Conservation (phyloP, 2,113 vertebrate species). For the Naja naja region DNA sequence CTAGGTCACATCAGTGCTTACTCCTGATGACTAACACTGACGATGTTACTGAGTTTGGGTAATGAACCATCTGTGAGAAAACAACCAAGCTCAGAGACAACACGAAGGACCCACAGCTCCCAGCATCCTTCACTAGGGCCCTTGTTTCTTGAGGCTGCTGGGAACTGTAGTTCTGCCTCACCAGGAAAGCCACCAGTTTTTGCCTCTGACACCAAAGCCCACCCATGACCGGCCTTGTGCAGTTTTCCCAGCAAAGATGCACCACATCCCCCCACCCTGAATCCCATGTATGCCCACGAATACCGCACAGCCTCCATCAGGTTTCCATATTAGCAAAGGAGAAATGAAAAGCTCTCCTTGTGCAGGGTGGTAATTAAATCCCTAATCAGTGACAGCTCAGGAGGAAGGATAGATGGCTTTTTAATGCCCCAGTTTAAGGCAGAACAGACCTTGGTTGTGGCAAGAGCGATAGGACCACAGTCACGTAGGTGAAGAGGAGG, state of each 20-base stretch:
- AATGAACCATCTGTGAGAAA: too few species aligned
- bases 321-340: conserved; percentile 48
- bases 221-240: neutral
- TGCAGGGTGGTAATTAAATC: conserved; percentile 59
- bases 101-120: neutral
- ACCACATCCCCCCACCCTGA: neutral
- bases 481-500: conserved; percentile 72
- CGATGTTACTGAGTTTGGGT: too few species aligned
- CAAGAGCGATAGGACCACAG: conserved; percentile 55
- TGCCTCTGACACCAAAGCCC: neutral
- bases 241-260: neutral
- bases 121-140: neutral
- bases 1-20: too few species aligned
- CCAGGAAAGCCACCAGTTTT: neutral
- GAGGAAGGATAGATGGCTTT: conserved; percentile 63
- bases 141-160: neutral
- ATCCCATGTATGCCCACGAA: conserved; percentile 21
- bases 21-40: too few species aligned
- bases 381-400: conserved; percentile 56
- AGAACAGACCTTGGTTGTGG: conserved; percentile 30
- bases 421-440: conserved; percentile 64
- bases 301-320: conserved; percentile 42
- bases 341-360: conserved; percentile 65
- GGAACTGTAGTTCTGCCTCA: neutral
- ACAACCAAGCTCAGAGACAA: too few species aligned